Percentiles rank a stretch among this genome's conserved stretches.
Conservation (phyloP, 2,888 invertebrate species). For the Papilio gigon region DNA sequence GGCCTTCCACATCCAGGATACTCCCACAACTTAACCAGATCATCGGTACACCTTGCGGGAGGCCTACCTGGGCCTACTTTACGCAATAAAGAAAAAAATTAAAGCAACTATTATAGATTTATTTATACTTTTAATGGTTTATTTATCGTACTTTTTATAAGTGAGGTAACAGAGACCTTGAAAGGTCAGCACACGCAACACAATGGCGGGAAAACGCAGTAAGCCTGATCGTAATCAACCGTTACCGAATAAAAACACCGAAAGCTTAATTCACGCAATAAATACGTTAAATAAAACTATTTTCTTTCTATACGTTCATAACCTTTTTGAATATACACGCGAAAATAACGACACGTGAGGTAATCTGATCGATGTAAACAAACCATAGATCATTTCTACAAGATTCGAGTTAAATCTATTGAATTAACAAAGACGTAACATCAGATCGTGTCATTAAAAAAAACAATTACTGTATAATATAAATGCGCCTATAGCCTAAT, state of each 20-base stretch:
- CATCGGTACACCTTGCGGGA: too few relatives aligned
- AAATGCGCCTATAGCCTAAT: too few relatives aligned
- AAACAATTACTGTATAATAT: too few relatives aligned
- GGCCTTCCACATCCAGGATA: too few relatives aligned
- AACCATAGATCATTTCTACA: too few relatives aligned
- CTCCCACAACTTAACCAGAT: too few relatives aligned
- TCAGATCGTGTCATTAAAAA: too few relatives aligned
- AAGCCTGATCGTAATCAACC: slow-evolving; percentile 27
- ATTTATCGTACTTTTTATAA: not conserved
- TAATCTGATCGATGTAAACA: not conserved
- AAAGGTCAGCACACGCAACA: slow-evolving; percentile 39
- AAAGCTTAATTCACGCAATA: slow-evolving; percentile 24
- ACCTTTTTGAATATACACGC: not conserved
- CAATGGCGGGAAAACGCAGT: slow-evolving; percentile 38
- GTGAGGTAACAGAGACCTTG: slow-evolving; percentile 36
- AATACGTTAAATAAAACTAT: slow-evolving; percentile 6
- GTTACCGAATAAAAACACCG: slow-evolving; percentile 6
- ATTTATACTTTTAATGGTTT: not conserved
- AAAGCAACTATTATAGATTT: not conserved
- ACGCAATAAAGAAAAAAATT: not conserved
- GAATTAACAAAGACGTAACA: too few relatives aligned
- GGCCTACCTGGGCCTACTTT: too few relatives aligned
- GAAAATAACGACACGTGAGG: not conserved
- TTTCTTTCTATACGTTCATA: not conserved
- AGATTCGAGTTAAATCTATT: too few relatives aligned